These are phyloP conservation scores for Aelia acuminata DNA, from an alignment of 2,888 invertebrate species.

Conservation along the genomic window DNA sequence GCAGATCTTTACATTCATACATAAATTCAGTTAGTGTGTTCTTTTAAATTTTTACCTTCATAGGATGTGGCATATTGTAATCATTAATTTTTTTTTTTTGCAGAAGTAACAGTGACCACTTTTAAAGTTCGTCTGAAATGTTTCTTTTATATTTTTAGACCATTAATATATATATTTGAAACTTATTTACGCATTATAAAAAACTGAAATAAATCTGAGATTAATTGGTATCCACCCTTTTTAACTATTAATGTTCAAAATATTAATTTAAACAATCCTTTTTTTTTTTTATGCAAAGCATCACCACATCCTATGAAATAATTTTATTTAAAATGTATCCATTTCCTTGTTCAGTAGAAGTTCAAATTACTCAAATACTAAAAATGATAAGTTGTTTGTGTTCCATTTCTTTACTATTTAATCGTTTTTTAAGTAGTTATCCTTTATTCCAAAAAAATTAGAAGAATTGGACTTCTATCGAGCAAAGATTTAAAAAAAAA, in stretches of 20 bases:
- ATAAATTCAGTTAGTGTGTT: slow-evolving; percentile 20
- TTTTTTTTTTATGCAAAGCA: background rate
- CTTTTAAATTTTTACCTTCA: background rate
- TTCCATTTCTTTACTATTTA: too few species aligned
- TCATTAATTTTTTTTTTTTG: background rate
- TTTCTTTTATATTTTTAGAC: background rate
- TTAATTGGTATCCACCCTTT: too few species aligned
- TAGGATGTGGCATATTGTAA: background rate
- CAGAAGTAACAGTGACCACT: background rate
- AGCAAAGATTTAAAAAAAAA: background rate
- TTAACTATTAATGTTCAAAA: background rate
- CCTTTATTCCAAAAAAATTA: background rate
- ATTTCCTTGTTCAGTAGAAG: background rate
- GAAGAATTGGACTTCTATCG: background rate
- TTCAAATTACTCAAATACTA: background rate
- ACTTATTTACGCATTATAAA: background rate
- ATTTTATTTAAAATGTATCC: background rate
- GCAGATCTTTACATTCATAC: background rate
- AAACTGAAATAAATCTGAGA: too few species aligned
- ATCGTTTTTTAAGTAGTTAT: background rate
- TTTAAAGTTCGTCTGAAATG: background rate
- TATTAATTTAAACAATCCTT: background rate
- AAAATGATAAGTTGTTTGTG: too few species aligned
- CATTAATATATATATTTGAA: background rate
- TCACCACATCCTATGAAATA: slow-evolving; percentile 10